These are phyloP conservation scores for Atherinosoma microstoma DNA, from an alignment of 2,797 vertebrate species.

Conservation along the genomic window DNA sequence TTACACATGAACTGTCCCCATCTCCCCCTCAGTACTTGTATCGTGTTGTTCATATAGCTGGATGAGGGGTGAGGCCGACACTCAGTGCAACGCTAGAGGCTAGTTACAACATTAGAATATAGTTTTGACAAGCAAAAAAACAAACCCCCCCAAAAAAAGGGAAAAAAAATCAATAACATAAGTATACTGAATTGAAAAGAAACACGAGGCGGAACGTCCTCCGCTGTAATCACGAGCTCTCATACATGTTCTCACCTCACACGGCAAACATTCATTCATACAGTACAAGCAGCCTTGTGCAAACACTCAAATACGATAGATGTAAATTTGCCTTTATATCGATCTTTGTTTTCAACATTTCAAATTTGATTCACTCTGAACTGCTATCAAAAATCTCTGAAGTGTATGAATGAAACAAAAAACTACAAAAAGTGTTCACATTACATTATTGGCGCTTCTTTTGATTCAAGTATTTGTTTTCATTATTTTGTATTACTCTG, in stretches of 20 bases:
- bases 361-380: constrained; percentile 78
- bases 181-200: constrained; percentile 75
- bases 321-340: constrained; percentile 75
- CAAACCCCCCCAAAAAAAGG: constrained; percentile 24
- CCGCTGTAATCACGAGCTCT: constrained; percentile 75
- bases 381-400: constrained; percentile 86
- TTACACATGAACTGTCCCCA: constrained; percentile 95
- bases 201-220: constrained; percentile 73
- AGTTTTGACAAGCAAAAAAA: constrained; percentile 86
- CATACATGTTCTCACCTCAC: constrained; percentile 46
- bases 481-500: constrained; percentile 90
- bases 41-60: constrained; percentile 87
- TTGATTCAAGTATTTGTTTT: constrained; percentile 99
- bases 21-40: constrained; percentile 86
- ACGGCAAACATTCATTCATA: constrained; percentile 70
- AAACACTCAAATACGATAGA: constrained; percentile 82
- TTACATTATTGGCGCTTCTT: constrained; percentile 96
- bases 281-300: constrained; percentile 86
- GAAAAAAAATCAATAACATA: constrained; percentile 32
- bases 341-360: constrained; percentile 69
- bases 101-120: constrained; percentile 88
- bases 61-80: constrained; percentile 90
- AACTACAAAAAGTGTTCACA: constrained; percentile 92
- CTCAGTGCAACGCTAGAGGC: constrained; percentile 99
- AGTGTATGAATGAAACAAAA: constrained; percentile 87